These are phyloP conservation scores for Auanema freiburgensis DNA, from an alignment of 2,888 invertebrate genomes.

Conservation along the genomic window DNA sequence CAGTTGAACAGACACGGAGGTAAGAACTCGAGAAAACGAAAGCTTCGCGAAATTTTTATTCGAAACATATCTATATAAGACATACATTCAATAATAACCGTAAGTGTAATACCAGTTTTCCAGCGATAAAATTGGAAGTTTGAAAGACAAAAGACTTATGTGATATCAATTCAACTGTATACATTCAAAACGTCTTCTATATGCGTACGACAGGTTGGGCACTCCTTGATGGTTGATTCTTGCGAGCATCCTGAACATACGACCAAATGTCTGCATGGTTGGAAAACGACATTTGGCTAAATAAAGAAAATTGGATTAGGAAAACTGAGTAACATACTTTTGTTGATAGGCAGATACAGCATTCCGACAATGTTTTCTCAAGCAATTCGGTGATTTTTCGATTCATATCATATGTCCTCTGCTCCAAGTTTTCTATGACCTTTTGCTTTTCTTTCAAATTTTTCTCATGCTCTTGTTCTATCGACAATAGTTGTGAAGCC, in stretches of 20 bases:
- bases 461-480: too few species aligned
- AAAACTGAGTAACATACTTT: conserved; percentile 19
- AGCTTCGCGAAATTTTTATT: too few species aligned
- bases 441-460: background rate
- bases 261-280: conserved; percentile 41
- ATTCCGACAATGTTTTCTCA: conserved; percentile 35
- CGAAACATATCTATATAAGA: too few species aligned
- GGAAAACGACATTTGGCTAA: conserved; percentile 40
- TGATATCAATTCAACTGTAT: conserved; percentile 22
- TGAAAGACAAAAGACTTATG: background rate
- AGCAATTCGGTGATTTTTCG: conserved; percentile 32
- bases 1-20: too few species aligned
- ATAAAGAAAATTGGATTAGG: background rate
- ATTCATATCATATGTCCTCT: conserved; percentile 22
- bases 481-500: too few species aligned
- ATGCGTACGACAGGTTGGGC: conserved; percentile 37
- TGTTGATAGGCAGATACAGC: conserved; percentile 38
- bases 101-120: too few species aligned
- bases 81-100: too few species aligned
- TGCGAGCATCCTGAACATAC: conserved; percentile 36
- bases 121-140: too few species aligned
- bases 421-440: conserved; percentile 13
- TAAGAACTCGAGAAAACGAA: too few species aligned
- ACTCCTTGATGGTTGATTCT: conserved; percentile 31
- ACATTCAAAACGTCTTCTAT: conserved; percentile 33